Percentiles rank a stretch among this genome's conserved stretches.
phyloP scores from a whole-genome alignment of 2,797 vertebrate genomes.

The Micropoecilia bifurca region DNA sequence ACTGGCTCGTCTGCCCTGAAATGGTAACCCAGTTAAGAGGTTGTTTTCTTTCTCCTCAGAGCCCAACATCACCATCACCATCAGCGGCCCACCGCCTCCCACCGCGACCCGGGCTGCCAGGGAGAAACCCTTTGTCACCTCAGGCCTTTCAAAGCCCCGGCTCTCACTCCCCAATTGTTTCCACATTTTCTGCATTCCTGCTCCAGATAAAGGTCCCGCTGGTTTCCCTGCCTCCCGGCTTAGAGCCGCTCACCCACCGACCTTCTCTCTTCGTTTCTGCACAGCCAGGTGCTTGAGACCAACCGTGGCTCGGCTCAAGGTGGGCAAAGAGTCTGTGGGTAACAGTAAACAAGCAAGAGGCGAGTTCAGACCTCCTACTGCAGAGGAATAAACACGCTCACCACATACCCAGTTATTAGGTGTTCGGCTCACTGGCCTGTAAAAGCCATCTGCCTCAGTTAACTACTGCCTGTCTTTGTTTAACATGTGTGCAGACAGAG shows the following conservation, averaged over 20 bases:
- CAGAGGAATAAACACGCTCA: conserved; percentile 60
- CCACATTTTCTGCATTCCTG: conserved; percentile 88
- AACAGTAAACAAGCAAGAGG: conserved; percentile 34
- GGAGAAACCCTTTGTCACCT: conserved; percentile 84
- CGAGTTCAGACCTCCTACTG: conserved; percentile 69
- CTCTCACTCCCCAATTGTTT: conserved; percentile 82
- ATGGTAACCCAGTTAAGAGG: conserved; percentile 82
- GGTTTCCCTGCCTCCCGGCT: conserved; percentile 57
- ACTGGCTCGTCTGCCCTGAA: conserved; percentile 78
- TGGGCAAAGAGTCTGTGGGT: conserved; percentile 28
- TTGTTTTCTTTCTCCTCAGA: conserved; percentile 62
- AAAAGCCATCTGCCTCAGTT: conserved; percentile 72
- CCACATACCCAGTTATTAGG: conserved; percentile 69
- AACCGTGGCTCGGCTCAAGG: conserved; percentile 19
- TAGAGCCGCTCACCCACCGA: conserved; percentile 17
- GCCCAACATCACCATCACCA: conserved; percentile 63
- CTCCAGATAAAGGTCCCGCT: conserved; percentile 81
- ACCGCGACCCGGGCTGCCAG: conserved; percentile 66
- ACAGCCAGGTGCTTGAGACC: conserved; percentile 44
- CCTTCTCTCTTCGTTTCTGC: conserved; percentile 26
- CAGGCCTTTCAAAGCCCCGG: conserved; percentile 77
- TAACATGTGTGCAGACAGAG: conserved; percentile 53
- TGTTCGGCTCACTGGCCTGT: conserved; percentile 67
- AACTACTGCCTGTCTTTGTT: conserved; percentile 66
- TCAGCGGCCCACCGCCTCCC: conserved; percentile 60